Percentiles rank a stretch among this genome's conserved stretches.
Conservation (phyloP, 2,888 invertebrate genomes). For the Cerastis leucographa region DNA sequence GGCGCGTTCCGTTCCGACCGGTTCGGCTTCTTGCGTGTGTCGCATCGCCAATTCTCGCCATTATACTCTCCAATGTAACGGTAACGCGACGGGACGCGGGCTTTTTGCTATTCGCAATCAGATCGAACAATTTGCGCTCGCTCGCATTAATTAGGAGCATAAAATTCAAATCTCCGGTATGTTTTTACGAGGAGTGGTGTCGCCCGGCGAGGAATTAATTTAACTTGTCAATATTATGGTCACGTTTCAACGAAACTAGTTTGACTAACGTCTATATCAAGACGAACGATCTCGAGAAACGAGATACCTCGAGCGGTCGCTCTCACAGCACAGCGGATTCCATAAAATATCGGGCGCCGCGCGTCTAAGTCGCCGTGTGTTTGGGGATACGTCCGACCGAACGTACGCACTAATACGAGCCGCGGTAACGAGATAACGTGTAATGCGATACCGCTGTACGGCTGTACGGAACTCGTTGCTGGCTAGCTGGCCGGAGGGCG, state of each 20-base stretch:
- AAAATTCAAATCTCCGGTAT: slow-evolving; percentile 80
- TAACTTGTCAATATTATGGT: slow-evolving; percentile 87
- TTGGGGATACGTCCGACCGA: slow-evolving; percentile 61
- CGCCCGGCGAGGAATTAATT: slow-evolving; percentile 81
- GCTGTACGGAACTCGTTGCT: slow-evolving; percentile 81
- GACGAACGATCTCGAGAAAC: slow-evolving; percentile 86
- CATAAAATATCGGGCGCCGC: slow-evolving; percentile 83
- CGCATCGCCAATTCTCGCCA: slow-evolving; percentile 84
- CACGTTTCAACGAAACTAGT: slow-evolving; percentile 85
- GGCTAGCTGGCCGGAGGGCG: slow-evolving; percentile 79
- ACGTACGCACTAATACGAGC: slow-evolving; percentile 77
- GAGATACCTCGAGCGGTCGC: slow-evolving; percentile 81
- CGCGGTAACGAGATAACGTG: slow-evolving; percentile 87
- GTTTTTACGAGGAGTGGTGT: slow-evolving; percentile 76
- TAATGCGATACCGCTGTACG: slow-evolving; percentile 88
- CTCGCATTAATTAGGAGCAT: slow-evolving; percentile 84
- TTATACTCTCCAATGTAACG: slow-evolving; percentile 81
- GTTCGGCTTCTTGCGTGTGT: slow-evolving; percentile 84
- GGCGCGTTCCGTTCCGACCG: slow-evolving; percentile 82
- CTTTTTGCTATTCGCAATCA: slow-evolving; percentile 84
- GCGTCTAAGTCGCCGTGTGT: slow-evolving; percentile 62
- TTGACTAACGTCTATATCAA: slow-evolving; percentile 84
- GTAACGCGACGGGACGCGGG: slow-evolving; percentile 78
- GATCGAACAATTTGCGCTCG: slow-evolving; percentile 82
- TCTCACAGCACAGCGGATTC: slow-evolving; percentile 85